Evolutionary conservation across 2,888 invertebrate species (phyloP).

Genomic region (Aleiodes testaceus): DNA sequence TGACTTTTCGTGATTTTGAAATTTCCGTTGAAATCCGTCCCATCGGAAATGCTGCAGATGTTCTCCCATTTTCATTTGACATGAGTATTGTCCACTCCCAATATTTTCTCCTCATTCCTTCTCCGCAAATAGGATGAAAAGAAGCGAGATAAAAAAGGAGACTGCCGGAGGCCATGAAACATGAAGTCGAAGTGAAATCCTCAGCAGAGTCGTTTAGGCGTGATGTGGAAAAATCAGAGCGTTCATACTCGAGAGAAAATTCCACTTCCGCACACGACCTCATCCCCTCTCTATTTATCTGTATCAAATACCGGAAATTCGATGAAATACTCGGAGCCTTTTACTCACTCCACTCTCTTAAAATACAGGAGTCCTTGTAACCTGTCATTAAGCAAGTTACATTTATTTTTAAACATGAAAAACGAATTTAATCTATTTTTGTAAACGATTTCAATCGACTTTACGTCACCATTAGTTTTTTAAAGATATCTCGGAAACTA

Average conservation of each 20-base stretch:
- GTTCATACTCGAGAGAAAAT: slow-evolving; percentile 29
- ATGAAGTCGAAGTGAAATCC: slow-evolving; percentile 18
- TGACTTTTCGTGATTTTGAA: too few species aligned
- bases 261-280: slow-evolving; percentile 16
- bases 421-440: too few species aligned
- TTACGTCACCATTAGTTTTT: too few species aligned
- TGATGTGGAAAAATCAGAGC: slow-evolving; percentile 38
- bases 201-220: slow-evolving; percentile 35
- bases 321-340: slow-evolving; percentile 19
- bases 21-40: too few species aligned
- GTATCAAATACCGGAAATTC: slow-evolving; percentile 20
- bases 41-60: slow-evolving; percentile 5
- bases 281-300: slow-evolving; percentile 5
- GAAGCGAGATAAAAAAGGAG: background rate
- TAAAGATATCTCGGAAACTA: too few species aligned
- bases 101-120: slow-evolving; percentile 34
- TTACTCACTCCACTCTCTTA: background rate
- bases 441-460: too few species aligned
- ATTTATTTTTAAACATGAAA: too few species aligned
- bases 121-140: slow-evolving; percentile 27
- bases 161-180: slow-evolving; percentile 9
- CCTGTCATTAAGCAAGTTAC: too few species aligned
- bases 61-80: slow-evolving; percentile 20
- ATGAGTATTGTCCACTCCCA: background rate
- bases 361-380: too few species aligned